Evolutionary conservation across 2,797 vertebrate species (phyloP), one percentile per base, ranked within the genome.

Genomic region (Squalus acanthias): DNA sequence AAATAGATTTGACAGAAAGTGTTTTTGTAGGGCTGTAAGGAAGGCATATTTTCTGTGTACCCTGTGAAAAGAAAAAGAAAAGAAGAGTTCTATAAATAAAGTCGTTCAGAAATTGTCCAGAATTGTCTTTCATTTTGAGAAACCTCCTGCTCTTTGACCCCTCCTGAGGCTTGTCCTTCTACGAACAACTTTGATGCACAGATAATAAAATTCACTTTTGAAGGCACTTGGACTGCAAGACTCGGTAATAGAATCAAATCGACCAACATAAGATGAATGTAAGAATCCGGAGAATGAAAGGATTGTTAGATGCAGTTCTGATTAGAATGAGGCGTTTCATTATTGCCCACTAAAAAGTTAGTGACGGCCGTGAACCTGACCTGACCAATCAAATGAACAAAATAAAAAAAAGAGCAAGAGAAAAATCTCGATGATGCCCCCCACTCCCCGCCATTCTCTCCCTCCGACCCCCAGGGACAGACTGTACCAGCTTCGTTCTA

Each of bases 21-120:
- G 99, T 99, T 98, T 99, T 99, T 96, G 99, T 99, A 46, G 99
- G 99, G 97, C 99, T 99, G 97, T 99, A 99, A 96, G 99, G 99
- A 97, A 99, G 99, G 98, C 99, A 99, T 97, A 99, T 99, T 98
- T 99, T 99, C 98, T 99, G 98, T 92, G 99, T 99, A 96, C 99
- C 99, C 99, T 99, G 97, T 97, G 97, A 96, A 97, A 96, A 89
- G 97, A 97, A 96, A 97, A 96, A 93, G 70, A 97, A 91, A 67
- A 82, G 26, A 67, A 82, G 26, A 70, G 5, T 22, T 95, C 46
- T 95, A 4, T 95, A 53, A 70, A 50, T 22, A 74, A 33, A 53
- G 7, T 29, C 46, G 26, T 53, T 50, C 69, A 17, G 67, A 12
- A 70, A 69, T 20, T 69, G 39, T 46, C 46, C 24, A 29, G 13